phyloP scores from a whole-genome alignment of 1,140 invertebrate genomes.

The Orchesella cincta region DNA sequence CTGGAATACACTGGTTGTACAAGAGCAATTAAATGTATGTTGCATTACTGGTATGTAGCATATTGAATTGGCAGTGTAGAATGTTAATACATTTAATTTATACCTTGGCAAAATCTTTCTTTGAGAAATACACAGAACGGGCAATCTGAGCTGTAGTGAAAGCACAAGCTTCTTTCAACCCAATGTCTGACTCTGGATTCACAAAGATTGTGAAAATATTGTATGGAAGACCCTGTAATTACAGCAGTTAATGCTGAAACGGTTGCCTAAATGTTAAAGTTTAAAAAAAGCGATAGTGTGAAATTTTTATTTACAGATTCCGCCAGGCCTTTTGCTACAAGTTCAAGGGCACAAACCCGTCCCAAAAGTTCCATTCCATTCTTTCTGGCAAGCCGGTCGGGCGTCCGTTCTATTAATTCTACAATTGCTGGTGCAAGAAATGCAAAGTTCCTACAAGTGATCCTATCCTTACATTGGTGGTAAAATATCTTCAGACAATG shows the following conservation, averaged over 20 bases:
- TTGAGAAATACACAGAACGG: conserved; percentile 10
- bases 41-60: too few species aligned
- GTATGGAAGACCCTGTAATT: conserved; percentile 30
- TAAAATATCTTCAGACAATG: not conserved
- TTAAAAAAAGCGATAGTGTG: too few species aligned
- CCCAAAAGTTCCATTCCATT: conserved; percentile 32
- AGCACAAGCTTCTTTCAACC: conserved; percentile 35
- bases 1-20: not conserved
- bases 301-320: conserved; percentile 24
- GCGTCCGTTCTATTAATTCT: conserved; percentile 22
- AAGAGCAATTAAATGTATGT: not conserved
- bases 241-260: too few species aligned
- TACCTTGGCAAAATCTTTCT: conserved; percentile 28
- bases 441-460: not conserved
- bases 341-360: conserved; percentile 19
- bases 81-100: not conserved
- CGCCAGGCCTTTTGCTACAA: conserved; percentile 26
- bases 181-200: conserved; percentile 24
- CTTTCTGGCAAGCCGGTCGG: conserved; percentile 24
- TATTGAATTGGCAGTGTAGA: not conserved
- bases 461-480: not conserved
- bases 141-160: conserved; percentile 33
- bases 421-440: not conserved
- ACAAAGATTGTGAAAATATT: conserved; percentile 25
- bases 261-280: not conserved